A percentile compares a stretch with the other conserved stretches of the same genome.
Evolutionary conservation across 2,888 invertebrate genomes (phyloP).

Genomic region (Hypsopygia costalis): DNA sequence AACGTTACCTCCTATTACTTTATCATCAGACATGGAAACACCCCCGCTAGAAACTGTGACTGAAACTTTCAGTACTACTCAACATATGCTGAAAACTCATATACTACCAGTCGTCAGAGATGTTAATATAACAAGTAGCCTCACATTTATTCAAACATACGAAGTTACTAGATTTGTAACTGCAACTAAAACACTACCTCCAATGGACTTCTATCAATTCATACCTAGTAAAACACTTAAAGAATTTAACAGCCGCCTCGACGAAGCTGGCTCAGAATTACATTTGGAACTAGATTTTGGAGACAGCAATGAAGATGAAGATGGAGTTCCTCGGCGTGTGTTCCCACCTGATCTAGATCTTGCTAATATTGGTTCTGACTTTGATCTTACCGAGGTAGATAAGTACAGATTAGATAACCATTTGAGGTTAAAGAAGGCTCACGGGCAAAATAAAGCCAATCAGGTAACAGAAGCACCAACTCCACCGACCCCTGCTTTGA

Average conservation of each 20-base stretch:
- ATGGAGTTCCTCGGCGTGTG: conserved; percentile 66
- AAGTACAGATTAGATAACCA: conserved; percentile 81
- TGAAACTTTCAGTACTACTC: conserved; percentile 95
- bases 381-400: conserved; percentile 86
- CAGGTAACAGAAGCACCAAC: conserved; percentile 75
- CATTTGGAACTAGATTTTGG: conserved; percentile 93
- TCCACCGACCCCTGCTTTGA: conserved; percentile 74
- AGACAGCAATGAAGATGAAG: conserved; percentile 86
- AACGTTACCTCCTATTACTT: conserved; percentile 89
- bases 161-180: conserved; percentile 92
- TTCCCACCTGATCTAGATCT: conserved; percentile 85
- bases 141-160: conserved; percentile 94
- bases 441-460: conserved; percentile 66
- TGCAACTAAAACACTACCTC: conserved; percentile 93
- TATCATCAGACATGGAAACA: conserved; percentile 89
- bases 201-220: conserved; percentile 92
- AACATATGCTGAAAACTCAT: conserved; percentile 93
- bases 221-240: conserved; percentile 92
- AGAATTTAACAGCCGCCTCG: conserved; percentile 92
- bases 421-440: conserved; percentile 70
- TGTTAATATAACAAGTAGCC: conserved; percentile 85
- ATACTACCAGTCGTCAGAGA: conserved; percentile 90
- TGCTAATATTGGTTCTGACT: conserved; percentile 86
- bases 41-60: conserved; percentile 93
- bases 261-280: conserved; percentile 93